These are phyloP conservation scores for Chamaea fasciata DNA, from an alignment of 2,113 vertebrate species.

Conservation along the genomic window DNA sequence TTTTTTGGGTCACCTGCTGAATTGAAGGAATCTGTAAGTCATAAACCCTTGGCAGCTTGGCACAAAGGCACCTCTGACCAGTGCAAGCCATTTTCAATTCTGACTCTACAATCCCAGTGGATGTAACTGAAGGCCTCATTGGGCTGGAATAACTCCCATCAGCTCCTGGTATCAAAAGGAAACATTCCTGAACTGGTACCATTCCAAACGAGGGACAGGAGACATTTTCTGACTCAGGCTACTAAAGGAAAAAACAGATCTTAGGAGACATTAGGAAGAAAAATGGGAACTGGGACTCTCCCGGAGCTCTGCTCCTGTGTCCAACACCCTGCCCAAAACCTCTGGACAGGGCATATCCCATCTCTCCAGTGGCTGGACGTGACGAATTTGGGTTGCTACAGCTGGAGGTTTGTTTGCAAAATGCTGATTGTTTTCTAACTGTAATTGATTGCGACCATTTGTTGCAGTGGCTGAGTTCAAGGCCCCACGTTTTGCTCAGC, in stretches of 20 bases:
- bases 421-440: not conserved
- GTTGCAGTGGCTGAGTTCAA: fast-evolving
- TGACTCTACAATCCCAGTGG: not conserved
- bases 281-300: fast-evolving
- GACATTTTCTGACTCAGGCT: not conserved
- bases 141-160: not conserved
- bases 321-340: not conserved
- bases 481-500: fast-evolving
- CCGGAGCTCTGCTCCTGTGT: not conserved
- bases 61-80: not conserved
- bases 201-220: not conserved
- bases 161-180: not conserved
- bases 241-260: not conserved
- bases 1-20: not conserved
- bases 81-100: not conserved
- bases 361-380: not conserved
- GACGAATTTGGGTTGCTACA: fast-evolving
- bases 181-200: not conserved
- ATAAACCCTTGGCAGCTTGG: not conserved
- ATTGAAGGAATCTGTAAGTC: not conserved
- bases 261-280: not conserved
- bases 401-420: not conserved
- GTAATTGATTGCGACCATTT: not conserved
- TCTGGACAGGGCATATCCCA: not conserved
- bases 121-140: not conserved